Evolutionary conservation across 2,888 invertebrate species (phyloP), one percentile per base, ranked within the genome.

Genomic region (Argyresthia goedartella): DNA sequence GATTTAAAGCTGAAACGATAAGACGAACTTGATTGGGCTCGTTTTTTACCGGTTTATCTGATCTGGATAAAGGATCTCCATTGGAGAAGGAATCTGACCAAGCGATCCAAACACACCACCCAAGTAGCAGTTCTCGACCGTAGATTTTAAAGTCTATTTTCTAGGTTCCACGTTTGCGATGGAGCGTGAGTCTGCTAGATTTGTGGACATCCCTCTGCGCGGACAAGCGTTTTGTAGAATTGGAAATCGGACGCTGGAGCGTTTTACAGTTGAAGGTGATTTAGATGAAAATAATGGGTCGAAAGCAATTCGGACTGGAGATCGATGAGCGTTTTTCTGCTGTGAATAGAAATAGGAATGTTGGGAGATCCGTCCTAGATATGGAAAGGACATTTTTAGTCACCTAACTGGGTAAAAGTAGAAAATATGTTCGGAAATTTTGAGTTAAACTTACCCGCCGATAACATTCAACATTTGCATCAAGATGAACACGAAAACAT

Each of bases 21-120:
- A 79, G 73, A 65, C 67, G 60, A 63, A 65, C 71, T 78, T 82
- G 84, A 84, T 85, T 85, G 82, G 75, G 61, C 62, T 64, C 78
- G 82, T 80, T 86, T 86, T 86, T 86, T 84, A 84, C 75, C 76
- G 61, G 62, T 65, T 71, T 80, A 84, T 86, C 85, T 69, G 81
- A 84, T 81, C 71, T 71, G 25, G 25, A 25, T 67, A 66, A 65
- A 68, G 60, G 65, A 61, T 65, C 64, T 66, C 68, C 56, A 56
- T 59, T 54, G 54, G 52, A 50, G 53, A 55, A 56, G 50, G 63
- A 61, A 65, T 67, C 68, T 73, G 71, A 75, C 73, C 70, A 66
- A 66, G 66, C 64, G 15, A 59, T 44, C 59, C 57, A 4, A 41
- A 39, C 11, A 8, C 7, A 15, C 1, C 55, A 59, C 49, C 0